A percentile compares a stretch with the other conserved stretches of the same genome.
These are phyloP conservation scores for Sylvicola fuscatus DNA, from an alignment of 2,888 invertebrate species.

Conservation along the genomic window DNA sequence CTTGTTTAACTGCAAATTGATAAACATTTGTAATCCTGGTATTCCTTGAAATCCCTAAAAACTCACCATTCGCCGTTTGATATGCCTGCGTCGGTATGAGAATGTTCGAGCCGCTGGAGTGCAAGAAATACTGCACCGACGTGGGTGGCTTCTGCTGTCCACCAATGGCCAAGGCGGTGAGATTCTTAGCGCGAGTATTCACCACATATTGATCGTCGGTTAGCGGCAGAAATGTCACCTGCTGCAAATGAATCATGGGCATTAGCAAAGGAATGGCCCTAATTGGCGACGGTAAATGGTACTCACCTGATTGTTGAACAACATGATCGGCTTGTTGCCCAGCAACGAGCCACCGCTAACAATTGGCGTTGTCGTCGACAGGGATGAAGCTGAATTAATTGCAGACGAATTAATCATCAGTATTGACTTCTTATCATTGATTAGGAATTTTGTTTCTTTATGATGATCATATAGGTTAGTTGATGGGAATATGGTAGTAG, in stretches of 20 bases:
- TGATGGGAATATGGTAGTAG: too few relatives aligned
- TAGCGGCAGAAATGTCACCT: slow-evolving; percentile 4
- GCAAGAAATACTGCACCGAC: slow-evolving; percentile 16
- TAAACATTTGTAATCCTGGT: too few relatives aligned
- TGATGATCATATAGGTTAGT: too few relatives aligned
- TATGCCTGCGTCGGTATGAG: slow-evolving; percentile 3
- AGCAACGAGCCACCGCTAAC: too few relatives aligned
- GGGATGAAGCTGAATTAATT: slow-evolving; percentile 5
- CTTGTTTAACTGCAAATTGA: slow-evolving; percentile 5
- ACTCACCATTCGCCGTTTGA: slow-evolving; percentile 1
- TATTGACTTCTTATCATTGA: too few relatives aligned
- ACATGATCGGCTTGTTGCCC: too few relatives aligned
- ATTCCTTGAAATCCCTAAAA: too few relatives aligned
- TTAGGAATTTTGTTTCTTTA: too few relatives aligned
- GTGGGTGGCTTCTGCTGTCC: slow-evolving; percentile 8
- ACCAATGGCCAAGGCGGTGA: slow-evolving; percentile 4
- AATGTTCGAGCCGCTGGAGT: slow-evolving; percentile 3
- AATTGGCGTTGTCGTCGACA: too few relatives aligned
- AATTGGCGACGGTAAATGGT: not conserved
- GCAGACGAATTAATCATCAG: slow-evolving; percentile 7
- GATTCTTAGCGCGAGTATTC: slow-evolving; percentile 6
- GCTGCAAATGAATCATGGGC: too few relatives aligned
- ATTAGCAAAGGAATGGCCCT: not conserved
- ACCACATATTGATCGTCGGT: slow-evolving; percentile 9
- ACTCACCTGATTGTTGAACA: slow-evolving; percentile 1